Evolutionary conservation across 2,888 invertebrate genomes (phyloP).

Genomic region (Agrilus mali): DNA sequence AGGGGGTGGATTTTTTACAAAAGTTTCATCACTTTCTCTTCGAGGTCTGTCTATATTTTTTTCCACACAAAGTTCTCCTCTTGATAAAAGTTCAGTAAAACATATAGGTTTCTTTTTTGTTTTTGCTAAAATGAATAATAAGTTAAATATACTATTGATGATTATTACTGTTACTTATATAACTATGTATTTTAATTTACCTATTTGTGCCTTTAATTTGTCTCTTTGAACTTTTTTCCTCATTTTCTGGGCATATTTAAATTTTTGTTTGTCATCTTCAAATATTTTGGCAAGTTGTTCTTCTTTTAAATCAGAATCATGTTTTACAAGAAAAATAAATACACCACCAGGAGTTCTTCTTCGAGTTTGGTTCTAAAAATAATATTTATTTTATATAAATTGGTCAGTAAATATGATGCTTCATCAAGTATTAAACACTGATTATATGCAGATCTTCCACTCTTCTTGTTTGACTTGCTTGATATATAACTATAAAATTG

Average conservation of each 20-base stretch:
- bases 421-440: too few relatives aligned
- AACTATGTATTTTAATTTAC: constrained; percentile 13
- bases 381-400: constrained; percentile 2
- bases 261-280: constrained; percentile 47
- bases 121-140: constrained; percentile 6
- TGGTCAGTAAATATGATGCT: too few relatives aligned
- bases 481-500: too few relatives aligned
- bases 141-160: neutral
- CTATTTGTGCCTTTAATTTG: constrained; percentile 43
- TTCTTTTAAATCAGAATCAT: constrained; percentile 51
- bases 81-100: constrained; percentile 48
- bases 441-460: too few relatives aligned
- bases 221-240: constrained; percentile 50
- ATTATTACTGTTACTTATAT: neutral
- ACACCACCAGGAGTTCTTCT: constrained; percentile 80
- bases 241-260: constrained; percentile 41
- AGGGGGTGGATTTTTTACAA: constrained; percentile 63
- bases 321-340: constrained; percentile 68
- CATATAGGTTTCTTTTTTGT: constrained; percentile 18
- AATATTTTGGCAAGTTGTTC: constrained; percentile 58
- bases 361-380: constrained; percentile 56
- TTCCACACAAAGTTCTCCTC: constrained; percentile 40
- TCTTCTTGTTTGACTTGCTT: too few relatives aligned
- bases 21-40: constrained; percentile 39
- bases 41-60: constrained; percentile 25